Evolutionary conservation across 2,888 invertebrate genomes (phyloP), one percentile per base, ranked within the genome.

Genomic region (Rapana venosa): DNA sequence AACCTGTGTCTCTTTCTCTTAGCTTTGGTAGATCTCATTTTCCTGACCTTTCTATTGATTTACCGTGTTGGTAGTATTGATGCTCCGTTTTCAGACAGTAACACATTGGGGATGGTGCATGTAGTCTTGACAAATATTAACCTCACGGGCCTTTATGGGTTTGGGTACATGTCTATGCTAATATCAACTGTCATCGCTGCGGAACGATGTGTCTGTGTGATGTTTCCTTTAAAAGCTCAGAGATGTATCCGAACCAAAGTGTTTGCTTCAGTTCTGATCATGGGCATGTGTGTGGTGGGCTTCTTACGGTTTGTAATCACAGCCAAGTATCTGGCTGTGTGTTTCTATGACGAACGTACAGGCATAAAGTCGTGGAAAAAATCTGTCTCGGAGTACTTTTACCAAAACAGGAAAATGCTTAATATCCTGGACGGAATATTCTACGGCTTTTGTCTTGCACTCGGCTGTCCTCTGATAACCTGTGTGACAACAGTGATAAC

Each of bases 191-290:
- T 47, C 56, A 77, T 87, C 56, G 74, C 87, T 22, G 6, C 17
- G 1, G 87, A 87, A 8, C 74, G 87, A 70, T 87, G 87, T 79
- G 13, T 87, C 17, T 87, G 87, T 26, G 87, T 87, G 15, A 2
- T 79, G 87, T 74, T 87, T 36, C 87, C 87, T 4, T 36, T 87
- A 20, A 66, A 36, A n/a, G 66, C 87, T 0, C 77, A 77, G 26
- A 30, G 30, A 47, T n/a, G 66, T 20, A 36, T 87, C 22, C 35
- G 11, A n/a, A n/a, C 79, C 30, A 77, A 77, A 77, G 35, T 47
- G 1, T 74, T 77, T 32, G 30, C 77, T 0, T 22, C 47, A 20
- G 74, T 77, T 5, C 26, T 87, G 17, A 0, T 70, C 20, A 17
- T 77, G 15, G 26, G 87, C 56, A n/a, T 77, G 15, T 66, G 0